These are phyloP conservation scores for Brachypodius melanocephalos DNA, from an alignment of 2,113 vertebrate genomes.

Conservation along the genomic window DNA sequence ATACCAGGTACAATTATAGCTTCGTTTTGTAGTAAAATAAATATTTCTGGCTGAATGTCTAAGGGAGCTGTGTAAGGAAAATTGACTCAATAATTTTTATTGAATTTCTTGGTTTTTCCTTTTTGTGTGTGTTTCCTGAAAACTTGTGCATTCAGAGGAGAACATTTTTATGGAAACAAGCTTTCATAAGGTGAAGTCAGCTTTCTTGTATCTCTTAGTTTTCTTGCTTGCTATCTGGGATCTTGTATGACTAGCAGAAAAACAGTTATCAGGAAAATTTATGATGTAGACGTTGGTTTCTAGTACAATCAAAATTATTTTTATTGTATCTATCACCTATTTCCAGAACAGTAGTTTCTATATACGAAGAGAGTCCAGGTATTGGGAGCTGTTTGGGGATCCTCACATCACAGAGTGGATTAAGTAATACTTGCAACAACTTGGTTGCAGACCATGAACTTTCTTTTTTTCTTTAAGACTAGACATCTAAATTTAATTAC, in stretches of 20 bases:
- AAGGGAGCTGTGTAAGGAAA: neutral
- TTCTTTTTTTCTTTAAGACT: neutral
- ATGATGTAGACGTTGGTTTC: neutral
- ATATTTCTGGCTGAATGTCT: neutral
- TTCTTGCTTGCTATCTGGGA: neutral
- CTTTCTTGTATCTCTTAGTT: neutral
- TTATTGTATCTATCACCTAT: neutral
- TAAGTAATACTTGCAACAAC: neutral
- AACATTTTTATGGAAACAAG: neutral
- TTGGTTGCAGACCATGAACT: neutral
- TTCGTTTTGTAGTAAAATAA: neutral
- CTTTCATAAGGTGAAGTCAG: neutral
- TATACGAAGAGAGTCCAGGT: neutral
- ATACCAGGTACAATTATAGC: neutral
- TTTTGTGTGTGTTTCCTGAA: neutral
- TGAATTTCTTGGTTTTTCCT: neutral
- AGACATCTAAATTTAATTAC: constrained; percentile 10
- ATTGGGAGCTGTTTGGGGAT: neutral
- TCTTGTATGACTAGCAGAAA: neutral
- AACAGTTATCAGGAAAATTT: neutral
- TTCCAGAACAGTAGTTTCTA: neutral
- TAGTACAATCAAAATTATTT: neutral
- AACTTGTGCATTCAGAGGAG: neutral
- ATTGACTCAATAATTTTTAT: fast-evolving
- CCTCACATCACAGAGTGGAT: neutral